phyloP scores from a whole-genome alignment of 2,113 vertebrate genomes.

The Heptranchias perlo region DNA sequence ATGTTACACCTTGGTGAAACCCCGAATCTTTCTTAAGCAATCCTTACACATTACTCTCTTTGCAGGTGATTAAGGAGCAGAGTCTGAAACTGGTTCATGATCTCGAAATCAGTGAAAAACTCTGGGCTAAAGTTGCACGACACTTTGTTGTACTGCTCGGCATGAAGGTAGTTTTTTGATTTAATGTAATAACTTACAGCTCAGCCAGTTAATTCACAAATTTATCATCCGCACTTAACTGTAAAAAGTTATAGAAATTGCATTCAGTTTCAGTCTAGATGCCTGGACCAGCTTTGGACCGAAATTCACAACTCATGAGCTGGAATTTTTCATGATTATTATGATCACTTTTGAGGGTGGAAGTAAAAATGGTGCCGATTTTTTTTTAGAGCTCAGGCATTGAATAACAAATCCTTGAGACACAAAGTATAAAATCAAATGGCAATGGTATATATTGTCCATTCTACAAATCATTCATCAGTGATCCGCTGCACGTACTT shows the following conservation, averaged over 20 bases:
- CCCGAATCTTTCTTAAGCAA: not conserved
- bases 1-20: not conserved
- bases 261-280: not conserved
- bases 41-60: constrained; percentile 38
- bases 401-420: not conserved
- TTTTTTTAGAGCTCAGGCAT: not conserved
- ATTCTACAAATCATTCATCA: not conserved
- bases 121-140: constrained; percentile 60
- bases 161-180: constrained; percentile 53
- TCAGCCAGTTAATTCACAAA: not conserved
- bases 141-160: constrained; percentile 61
- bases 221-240: not conserved
- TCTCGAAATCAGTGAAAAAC: constrained; percentile 64
- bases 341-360: not conserved
- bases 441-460: not conserved
- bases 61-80: constrained; percentile 71
- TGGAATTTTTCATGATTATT: not conserved
- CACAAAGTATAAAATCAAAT: not conserved
- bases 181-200: not conserved
- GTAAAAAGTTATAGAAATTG: not conserved
- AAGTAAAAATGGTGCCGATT: not conserved
- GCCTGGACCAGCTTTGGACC: not conserved
- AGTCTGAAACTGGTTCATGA: constrained; percentile 59
- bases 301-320: not conserved
- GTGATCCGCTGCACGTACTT: not conserved